Base-by-base conservation (phyloP, 2,113 vertebrate species). In the Toxotes chatareus region DNA sequence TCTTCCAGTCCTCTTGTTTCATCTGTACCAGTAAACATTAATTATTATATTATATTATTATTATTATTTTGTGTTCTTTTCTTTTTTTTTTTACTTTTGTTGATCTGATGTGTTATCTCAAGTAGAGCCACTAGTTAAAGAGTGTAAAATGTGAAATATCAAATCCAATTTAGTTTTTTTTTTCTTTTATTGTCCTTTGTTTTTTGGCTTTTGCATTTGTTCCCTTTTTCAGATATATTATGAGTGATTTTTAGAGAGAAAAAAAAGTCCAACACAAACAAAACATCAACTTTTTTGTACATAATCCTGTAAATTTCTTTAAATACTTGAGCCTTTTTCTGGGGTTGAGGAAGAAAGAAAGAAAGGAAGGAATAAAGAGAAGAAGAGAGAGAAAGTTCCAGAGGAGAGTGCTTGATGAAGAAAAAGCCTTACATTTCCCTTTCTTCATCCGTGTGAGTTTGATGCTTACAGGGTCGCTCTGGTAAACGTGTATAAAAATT, bases 301-400 rank as follows among this genome's bases (percentile, higher is more conserved):
- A 99, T 99, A 99, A 88, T 96, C 96, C 96, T 99, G 97, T 99
- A 99, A 98, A 99, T 99, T 96, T 97, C 97, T 98, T 99, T 97
- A 98, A 99, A 99, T 99, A 99, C 97, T 98, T 99, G 97, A 99
- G 97, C 97, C 97, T 99, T 98, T 97, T 96, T 96, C 83, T 82
- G 89, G 90, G 91, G 86, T 91, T 80, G 75, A 87, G 86, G 88
- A 88, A 85, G 86, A 83, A 91, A 93, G 85, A 80, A 67, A 86
- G 88, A 86, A 92, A 94, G 91, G 93, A 89, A 79, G 73, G 80
- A 82, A 64, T 82, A 90, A 86, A 91, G 94, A 88, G 61, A 40
- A 69, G 61, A 40, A 69, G 51, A 94, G 92, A 93, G 89, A 89
- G 93, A 91, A 94, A 93, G 94, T 93, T 92, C 86, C 89, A 91